Evolutionary conservation across 30 jellyfish, hydroid and myxozoan species (phyloP).

Genomic region (Aurelia aurita): DNA sequence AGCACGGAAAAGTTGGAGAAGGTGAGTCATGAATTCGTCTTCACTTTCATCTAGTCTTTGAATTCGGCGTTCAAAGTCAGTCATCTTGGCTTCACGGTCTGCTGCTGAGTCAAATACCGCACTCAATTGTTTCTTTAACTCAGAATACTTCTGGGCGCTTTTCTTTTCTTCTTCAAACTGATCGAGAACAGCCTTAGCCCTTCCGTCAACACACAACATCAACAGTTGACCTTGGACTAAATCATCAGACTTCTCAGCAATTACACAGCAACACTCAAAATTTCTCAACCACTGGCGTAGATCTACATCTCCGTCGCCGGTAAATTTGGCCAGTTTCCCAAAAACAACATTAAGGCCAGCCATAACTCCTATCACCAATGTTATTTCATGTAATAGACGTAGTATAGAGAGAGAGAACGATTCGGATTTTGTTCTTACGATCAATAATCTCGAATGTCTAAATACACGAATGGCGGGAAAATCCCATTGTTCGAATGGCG

Average conservation of each 20-base stretch:
- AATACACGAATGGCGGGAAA: no score
- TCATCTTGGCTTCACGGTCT: slow-evolving; percentile 13
- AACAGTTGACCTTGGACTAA: slow-evolving; percentile 19
- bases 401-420: no score
- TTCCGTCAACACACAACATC: slow-evolving; percentile 42
- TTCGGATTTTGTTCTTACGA: no score
- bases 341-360: slow-evolving; percentile 18
- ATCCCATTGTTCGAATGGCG: no score
- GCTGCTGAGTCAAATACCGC: background rate
- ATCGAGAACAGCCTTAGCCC: slow-evolving; percentile 37
- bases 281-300: no score
- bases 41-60: slow-evolving; percentile 18
- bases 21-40: slow-evolving; percentile 25
- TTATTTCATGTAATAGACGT: no score
- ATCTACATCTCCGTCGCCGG: no score
- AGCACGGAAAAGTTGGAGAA: slow-evolving; percentile 13
- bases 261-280: slow-evolving; percentile 37
- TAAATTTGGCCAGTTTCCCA: slow-evolving; percentile 24
- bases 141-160: slow-evolving; percentile 8
- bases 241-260: slow-evolving; percentile 21
- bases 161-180: slow-evolving; percentile 14
- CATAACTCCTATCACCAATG: no score
- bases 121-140: background rate
- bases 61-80: slow-evolving; percentile 13
- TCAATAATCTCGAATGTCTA: no score